Conservation (phyloP, 2,113 vertebrate genomes). For the Ammodytes dubius region DNA sequence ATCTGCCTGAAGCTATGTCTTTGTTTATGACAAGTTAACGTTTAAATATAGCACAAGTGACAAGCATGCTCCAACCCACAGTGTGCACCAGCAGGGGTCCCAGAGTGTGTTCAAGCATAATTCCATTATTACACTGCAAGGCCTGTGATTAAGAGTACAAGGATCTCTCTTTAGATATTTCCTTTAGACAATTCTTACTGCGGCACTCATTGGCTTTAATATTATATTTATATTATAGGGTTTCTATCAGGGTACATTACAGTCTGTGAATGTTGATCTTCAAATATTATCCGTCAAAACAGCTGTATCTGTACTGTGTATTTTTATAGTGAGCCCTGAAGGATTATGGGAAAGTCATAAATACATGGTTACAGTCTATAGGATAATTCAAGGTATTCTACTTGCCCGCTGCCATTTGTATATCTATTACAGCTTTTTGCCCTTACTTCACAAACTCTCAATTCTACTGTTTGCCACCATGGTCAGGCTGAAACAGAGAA, state of each 20-base stretch:
- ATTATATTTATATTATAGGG: too few species aligned
- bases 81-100: conserved; percentile 33
- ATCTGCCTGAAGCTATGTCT: not conserved
- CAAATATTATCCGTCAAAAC: not conserved
- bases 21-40: conserved; percentile 2
- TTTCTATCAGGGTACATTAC: not conserved
- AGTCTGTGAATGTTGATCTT: conserved; percentile 16
- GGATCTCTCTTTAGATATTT: conserved; percentile 20
- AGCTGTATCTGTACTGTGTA: not conserved
- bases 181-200: not conserved
- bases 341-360: not conserved
- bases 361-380: not conserved
- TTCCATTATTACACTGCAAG: conserved; percentile 45
- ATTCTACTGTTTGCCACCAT: conserved; percentile 9
- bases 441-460: not conserved
- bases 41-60: conserved; percentile 38
- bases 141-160: conserved; percentile 50
- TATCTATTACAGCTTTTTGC: not conserved
- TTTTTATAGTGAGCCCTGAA: not conserved
- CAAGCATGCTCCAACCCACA: not conserved
- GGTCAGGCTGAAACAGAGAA: not conserved
- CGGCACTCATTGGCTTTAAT: not conserved
- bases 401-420: not conserved
- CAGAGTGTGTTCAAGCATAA: conserved; percentile 27
- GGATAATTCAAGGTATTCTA: not conserved